phyloP scores from a whole-genome alignment of 2,888 invertebrate genomes.

The Malthinus seriepunctatus region DNA sequence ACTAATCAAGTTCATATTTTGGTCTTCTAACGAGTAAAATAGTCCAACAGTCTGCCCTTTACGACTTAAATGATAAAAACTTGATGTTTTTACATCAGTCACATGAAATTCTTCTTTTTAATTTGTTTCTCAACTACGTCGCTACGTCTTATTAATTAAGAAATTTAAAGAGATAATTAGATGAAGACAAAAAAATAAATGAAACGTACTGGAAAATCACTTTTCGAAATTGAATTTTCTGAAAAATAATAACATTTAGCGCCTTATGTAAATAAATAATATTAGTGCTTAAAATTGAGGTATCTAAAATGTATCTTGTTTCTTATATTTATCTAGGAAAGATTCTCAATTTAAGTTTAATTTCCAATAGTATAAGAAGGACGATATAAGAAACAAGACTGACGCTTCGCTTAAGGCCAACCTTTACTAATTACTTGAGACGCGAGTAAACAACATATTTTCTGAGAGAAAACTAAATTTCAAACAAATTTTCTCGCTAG shows the following conservation, averaged over 20 bases:
- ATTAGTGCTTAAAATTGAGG: slow-evolving; percentile 19
- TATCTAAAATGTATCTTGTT: slow-evolving; percentile 31
- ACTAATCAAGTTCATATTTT: no score
- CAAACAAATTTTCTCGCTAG: slow-evolving; percentile 49
- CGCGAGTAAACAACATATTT: slow-evolving; percentile 51
- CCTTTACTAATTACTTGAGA: slow-evolving; percentile 47
- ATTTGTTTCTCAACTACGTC: no score
- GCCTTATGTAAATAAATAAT: slow-evolving; percentile 15
- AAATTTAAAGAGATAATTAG: no score
- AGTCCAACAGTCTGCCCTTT: no score
- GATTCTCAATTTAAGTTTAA: slow-evolving; percentile 47
- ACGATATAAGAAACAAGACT: slow-evolving; percentile 30
- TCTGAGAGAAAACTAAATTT: slow-evolving; percentile 48
- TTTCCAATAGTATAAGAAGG: slow-evolving; percentile 42
- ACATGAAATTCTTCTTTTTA: no score
- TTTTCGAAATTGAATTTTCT: background rate
- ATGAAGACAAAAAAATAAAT: no score
- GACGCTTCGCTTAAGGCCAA: slow-evolving; percentile 43
- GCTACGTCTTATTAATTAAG: no score
- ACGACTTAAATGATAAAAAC: no score
- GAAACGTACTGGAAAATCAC: no score
- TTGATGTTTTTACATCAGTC: no score
- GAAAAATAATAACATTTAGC: slow-evolving; percentile 1
- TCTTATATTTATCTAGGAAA: slow-evolving; percentile 48
- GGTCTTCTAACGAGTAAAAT: no score